Evolutionary conservation across 2,797 vertebrate genomes (phyloP), one percentile per base, ranked within the genome.

Genomic region (Pogonophryne albipinna): DNA sequence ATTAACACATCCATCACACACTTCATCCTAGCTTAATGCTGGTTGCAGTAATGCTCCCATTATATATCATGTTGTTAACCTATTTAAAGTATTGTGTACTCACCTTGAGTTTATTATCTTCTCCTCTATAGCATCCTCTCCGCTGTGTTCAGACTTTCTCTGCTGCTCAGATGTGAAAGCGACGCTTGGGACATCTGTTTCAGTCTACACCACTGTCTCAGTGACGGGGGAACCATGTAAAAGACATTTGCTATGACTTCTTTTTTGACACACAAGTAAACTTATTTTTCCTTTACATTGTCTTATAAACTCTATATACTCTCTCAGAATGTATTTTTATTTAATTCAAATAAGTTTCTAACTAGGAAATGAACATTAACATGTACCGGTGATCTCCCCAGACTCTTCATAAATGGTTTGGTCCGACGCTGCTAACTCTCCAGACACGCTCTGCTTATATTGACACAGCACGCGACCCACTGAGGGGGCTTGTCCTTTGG

Each of bases 391-490:
- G 0, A 2, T 1, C 42, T 4, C 50, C 68, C 66, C 66, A 4
- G 3, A 2, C 4, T 57, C 2, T 50, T 34, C 15, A 3, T 0
- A 6, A 56, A 85, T 93, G 87, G 89, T 87, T 85, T 67, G 31
- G 17, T 68, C 89, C 62, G 47, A 79, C 59, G 66, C 80, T 53
- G 56, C 82, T 62, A 27, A 75, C 74, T 82, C 66, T 78, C 66
- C 76, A 87, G 89, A 90, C 91, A 89, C 82, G 77, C 90, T 90
- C 66, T 84, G 83, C 44, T 10, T 80, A 71, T 80, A 71, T 85
- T 85, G 83, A 90, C 84, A 71, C 80, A 88, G 87, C 93, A 92
- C 93, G 86, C 93, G 91, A 63, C 87, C 42, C 77, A 20, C 72
- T 4, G 72, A 59, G 72, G 62, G 66, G 78, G 68, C 71, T 82